Evolutionary conservation across 2,797 vertebrate genomes (phyloP), one percentile per base, ranked within the genome.

Genomic region (Oreochromis grahami): DNA sequence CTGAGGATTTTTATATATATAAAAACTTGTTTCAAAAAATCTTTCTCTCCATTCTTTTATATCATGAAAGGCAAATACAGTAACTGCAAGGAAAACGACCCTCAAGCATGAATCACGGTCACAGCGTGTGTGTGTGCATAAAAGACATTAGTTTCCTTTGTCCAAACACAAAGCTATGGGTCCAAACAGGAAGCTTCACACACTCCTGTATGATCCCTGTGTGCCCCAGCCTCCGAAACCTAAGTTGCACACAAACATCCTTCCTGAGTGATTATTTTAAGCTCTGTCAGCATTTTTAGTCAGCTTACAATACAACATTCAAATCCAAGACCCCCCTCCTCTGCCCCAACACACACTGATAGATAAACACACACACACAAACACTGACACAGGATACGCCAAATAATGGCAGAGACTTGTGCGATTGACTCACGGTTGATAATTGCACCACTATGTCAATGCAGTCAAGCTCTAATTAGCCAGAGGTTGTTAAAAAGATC

Each of bases 161-260:
- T 82, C 74, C 79, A 43, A 78, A 86, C 86, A 89, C 87, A 89
- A 91, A 90, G 88, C 89, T 8, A 26, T 77, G 74, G 70, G 80
- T 56, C 84, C 85, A 78, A 93, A 94, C 93, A 94, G 93, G 93
- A 95, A 94, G 92, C 85, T 45, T 85, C 87, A 84, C 90, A 87
- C 91, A 90, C 89, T 84, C 82, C 60, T 81, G 79, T 78, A 68
- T 50, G 34, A 88, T 86, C 84, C 79, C 34, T 88, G 90, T 90
- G 89, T 89, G 84, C 86, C 87, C 81, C 70, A 81, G 72, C 56
- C 79, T 90, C 87, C 83, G 77, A 83, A 86, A 92, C 82, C 87
- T 58, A 78, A 24, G 82, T 79, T 91, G 92, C 90, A 93, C 93
- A 93, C 93, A 95, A 93, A 96, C 95, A 95, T 95, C 94, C 96